Conservation (phyloP, 1,140 invertebrate species). For the Lucilia sericata region DNA sequence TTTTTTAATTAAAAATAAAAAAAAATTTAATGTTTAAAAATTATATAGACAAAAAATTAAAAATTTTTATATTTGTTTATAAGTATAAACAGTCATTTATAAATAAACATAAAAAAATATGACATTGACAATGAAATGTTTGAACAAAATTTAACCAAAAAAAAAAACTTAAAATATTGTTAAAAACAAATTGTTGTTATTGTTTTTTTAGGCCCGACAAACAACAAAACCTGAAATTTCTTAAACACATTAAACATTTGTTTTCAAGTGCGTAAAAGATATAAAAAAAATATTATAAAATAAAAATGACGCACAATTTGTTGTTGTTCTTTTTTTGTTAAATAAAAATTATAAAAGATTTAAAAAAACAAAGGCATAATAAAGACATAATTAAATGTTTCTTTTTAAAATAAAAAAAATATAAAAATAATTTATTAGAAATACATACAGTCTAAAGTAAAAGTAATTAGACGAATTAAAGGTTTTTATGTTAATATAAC, state of each 20-base stretch:
- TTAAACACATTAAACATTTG: neutral
- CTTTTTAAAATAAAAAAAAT: no score
- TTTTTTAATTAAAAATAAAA: no score
- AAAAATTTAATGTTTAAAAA: no score
- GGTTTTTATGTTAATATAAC: no score
- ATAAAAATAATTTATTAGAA: no score
- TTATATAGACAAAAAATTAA: no score
- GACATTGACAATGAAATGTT: slow-evolving; percentile 6
- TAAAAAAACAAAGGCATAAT: no score
- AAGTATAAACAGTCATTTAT: neutral
- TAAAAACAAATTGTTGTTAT: neutral
- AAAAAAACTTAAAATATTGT: neutral
- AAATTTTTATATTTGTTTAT: neutral
- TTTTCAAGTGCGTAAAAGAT: neutral
- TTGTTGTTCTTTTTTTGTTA: no score
- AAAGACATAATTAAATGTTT: no score
- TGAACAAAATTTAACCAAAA: neutral
- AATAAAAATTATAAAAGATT: no score
- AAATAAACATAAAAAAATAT: neutral
- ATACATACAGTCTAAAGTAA: no score
- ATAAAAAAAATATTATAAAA: neutral
- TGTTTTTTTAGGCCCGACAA: neutral
- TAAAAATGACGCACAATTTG: neutral
- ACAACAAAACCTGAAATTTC: neutral
- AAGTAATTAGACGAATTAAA: no score